Evolutionary conservation across 2,113 vertebrate genomes (phyloP), one percentile per base, ranked within the genome.

Genomic region (Suncus etruscus): DNA sequence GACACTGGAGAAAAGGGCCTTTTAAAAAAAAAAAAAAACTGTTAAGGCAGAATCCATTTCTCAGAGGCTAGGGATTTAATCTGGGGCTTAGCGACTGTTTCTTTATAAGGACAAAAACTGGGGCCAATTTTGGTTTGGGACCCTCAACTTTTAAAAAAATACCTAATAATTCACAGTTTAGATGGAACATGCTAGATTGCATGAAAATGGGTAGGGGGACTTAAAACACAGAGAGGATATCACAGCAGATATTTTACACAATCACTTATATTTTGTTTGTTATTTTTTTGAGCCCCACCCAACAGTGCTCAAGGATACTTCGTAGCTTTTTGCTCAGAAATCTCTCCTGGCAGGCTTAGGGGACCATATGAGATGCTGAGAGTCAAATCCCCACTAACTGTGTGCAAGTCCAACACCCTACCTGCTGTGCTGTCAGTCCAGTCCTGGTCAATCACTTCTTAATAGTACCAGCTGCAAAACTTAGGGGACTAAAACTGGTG

Each of bases 391-490:
- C n/a, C n/a, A n/a, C n/a, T n/a, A n/a, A n/a, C n/a, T n/a, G n/a
- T n/a, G n/a, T n/a, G n/a, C n/a, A n/a, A n/a, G n/a, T n/a, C n/a
- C n/a, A n/a, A n/a, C n/a, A n/a, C n/a, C n/a, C n/a, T n/a, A n/a
- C n/a, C n/a, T n/a, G n/a, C n/a, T n/a, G n/a, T n/a, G n/a, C n/a
- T n/a, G n/a, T n/a, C n/a, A n/a, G n/a, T n/a, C n/a, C n/a, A n/a
- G n/a, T n/a, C n/a, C n/a, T n/a, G n/a, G n/a, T 72, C 66, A 91
- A 82, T 75, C 54, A 74, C 88, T 51, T 77, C 72, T 83, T 69
- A 24, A 48, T 6, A 58, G 45, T 80, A 58, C 18, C 69, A 73
- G 54, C n/a, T n/a, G 65, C 85, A 84, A 27, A 81, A 61, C n/a
- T 1, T 54, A 68, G 51, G 31, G 48, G 31, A 22, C 77, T 11